These are phyloP conservation scores for Taphrorychus bicolor DNA, from an alignment of 2,888 invertebrate genomes.

Conservation along the genomic window DNA sequence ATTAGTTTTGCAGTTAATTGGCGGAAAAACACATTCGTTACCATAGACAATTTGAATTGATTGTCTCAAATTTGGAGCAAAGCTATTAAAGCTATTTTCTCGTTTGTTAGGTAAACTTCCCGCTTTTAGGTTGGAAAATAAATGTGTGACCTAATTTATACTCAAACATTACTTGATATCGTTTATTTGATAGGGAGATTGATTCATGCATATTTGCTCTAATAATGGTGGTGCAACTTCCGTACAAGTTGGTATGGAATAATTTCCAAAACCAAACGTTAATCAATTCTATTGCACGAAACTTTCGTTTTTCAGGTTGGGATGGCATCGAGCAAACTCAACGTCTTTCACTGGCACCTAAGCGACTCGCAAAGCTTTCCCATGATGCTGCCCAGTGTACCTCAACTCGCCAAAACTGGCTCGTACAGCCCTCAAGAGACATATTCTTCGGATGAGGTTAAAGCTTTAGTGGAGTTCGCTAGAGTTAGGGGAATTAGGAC, in stretches of 20 bases:
- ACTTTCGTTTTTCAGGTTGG: constrained; percentile 66
- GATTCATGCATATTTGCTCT: neutral
- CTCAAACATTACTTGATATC: neutral
- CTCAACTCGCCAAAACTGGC: constrained; percentile 82
- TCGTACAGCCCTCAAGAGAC: constrained; percentile 78
- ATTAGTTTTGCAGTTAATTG: neutral
- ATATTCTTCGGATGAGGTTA: constrained; percentile 75
- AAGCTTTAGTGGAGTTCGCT: constrained; percentile 78
- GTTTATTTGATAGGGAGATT: neutral
- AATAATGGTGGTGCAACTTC: no score
- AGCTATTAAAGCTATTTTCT: neutral
- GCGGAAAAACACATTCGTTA: neutral
- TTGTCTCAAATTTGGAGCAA: neutral
- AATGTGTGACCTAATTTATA: constrained; percentile 3
- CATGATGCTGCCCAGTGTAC: constrained; percentile 76
- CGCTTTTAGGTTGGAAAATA: constrained; percentile 1
- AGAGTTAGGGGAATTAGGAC: constrained; percentile 84
- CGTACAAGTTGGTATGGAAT: no score
- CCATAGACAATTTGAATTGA: constrained; percentile 1
- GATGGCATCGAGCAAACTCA: constrained; percentile 89
- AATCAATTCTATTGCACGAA: neutral
- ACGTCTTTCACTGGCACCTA: constrained; percentile 93
- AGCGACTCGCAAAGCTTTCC: constrained; percentile 95
- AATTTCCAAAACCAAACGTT: no score
- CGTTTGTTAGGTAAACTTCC: neutral